Evolutionary conservation across 2,797 vertebrate genomes (phyloP).

Genomic region (Zalophus californianus): DNA sequence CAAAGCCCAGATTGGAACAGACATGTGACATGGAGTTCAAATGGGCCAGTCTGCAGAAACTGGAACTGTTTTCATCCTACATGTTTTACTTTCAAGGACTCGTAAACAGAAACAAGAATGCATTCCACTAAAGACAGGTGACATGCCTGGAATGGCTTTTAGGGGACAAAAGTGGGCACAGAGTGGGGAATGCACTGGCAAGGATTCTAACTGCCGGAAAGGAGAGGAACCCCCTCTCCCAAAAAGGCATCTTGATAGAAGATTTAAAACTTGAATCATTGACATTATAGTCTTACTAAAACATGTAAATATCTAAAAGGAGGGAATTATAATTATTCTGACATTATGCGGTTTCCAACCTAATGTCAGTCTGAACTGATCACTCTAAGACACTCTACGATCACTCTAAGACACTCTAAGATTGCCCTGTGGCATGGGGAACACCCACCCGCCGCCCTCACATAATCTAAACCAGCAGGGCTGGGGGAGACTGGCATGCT

Average conservation of each 20-base stretch:
- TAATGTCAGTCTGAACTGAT: not conserved
- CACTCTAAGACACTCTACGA: not conserved
- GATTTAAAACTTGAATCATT: constrained; percentile 20
- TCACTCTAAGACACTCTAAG: not conserved
- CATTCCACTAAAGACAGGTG: not conserved
- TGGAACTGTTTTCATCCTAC: not conserved
- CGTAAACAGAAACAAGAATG: not conserved
- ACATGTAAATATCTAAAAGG: not conserved
- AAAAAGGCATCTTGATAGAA: not conserved
- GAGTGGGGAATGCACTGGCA: not conserved
- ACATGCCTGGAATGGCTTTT: not conserved
- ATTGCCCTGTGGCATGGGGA: not conserved
- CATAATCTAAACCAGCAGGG: not conserved
- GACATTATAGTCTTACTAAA: not conserved
- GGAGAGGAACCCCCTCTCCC: not conserved
- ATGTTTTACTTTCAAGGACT: not conserved
- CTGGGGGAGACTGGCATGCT: rapidly evolving
- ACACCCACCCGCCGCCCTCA: not conserved
- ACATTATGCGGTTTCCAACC: not conserved
- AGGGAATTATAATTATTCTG: not conserved
- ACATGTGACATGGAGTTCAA: not conserved
- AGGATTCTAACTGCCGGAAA: not conserved
- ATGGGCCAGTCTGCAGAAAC: not conserved
- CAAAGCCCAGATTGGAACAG: constrained; percentile 14
- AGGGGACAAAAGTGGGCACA: not conserved